Evolutionary conservation across 1,140 invertebrate species (phyloP), one percentile per base, ranked within the genome.

Genomic region (Oncopodura yosiiana): DNA sequence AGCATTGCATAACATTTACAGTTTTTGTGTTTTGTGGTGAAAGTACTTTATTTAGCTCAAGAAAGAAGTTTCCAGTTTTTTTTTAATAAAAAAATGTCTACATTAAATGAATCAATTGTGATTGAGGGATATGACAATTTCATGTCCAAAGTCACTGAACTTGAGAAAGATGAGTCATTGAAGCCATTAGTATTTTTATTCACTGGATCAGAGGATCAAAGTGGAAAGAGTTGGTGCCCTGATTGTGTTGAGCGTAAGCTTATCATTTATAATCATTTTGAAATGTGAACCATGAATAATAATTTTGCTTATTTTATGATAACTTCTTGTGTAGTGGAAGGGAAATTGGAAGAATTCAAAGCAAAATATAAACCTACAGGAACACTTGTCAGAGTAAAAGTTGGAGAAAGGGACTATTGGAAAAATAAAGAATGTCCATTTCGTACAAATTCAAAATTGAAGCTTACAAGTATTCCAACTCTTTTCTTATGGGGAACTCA

Each of bases 381-480:
- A 44, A 44, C 12, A 24, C 46, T 61, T 3, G 41, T 61, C 16
- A 21, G 41, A 23, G 59, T 61, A 8, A 44, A 56, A 27, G 59
- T 61, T 26, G 59, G 59, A 1, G 18, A 44, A 26, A 34, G 59
- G 14, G 54, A 56, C 18, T 44, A 53, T 21, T 86, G 84, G 84
- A 85, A 84, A 69, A 76, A 86, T 69, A 70, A 69, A 43, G 77
- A 80, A 9, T 84, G 81, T 67, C 78, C 82, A 26, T 87, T 87
- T 66, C 75, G 84, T 45, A 83, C 78, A 42, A 78, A 86, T 67
- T 64, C 71, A 39, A 75, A 76, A 37, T 78, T 78, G 1, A 77
- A 77, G 61, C 67, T 87, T 37, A 76, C 81, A 59, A 81, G 82
- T 18, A 71, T 88, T 38, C 85, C 85, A 1, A 87, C 84, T 1